Conservation (phyloP, 2,797 vertebrate species). For the Gouania willdenowi region DNA sequence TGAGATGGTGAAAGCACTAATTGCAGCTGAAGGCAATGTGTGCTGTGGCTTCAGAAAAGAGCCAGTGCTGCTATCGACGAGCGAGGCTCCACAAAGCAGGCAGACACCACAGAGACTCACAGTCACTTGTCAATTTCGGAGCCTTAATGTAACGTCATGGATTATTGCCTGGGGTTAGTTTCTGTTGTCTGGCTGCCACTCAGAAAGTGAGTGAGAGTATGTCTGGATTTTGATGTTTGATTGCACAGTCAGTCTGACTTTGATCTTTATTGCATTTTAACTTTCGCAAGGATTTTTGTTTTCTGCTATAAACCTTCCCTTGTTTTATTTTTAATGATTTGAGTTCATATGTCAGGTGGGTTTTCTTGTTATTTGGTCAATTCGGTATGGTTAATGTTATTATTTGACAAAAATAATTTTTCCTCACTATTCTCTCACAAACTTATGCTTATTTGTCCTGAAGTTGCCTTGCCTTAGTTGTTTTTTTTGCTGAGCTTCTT, state of each 20-base stretch:
- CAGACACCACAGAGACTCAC: conserved; percentile 41
- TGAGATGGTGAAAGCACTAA: no score
- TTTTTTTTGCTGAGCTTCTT: no score
- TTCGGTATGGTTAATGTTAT: no score
- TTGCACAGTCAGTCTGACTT: neutral
- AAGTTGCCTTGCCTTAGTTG: no score
- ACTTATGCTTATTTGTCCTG: no score
- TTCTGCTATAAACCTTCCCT: no score
- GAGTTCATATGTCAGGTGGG: neutral
- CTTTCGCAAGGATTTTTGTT: no score
- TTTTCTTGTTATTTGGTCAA: no score
- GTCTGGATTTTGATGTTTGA: conserved; percentile 19
- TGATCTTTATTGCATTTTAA: neutral
- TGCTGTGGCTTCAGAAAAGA: conserved; percentile 44
- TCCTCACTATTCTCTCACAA: no score
- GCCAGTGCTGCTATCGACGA: conserved; percentile 52
- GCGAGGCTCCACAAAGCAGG: conserved; percentile 41
- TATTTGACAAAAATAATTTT: no score
- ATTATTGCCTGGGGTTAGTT: conserved; percentile 57
- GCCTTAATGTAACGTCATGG: conserved; percentile 56
- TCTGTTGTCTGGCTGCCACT: conserved; percentile 19
- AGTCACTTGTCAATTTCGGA: conserved; percentile 46
- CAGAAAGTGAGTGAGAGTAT: conserved; percentile 11
- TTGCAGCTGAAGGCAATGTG: conserved; percentile 31
- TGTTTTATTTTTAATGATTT: neutral